Evolutionary conservation across 2,888 invertebrate species (phyloP).

Genomic region (Trilocha varians): DNA sequence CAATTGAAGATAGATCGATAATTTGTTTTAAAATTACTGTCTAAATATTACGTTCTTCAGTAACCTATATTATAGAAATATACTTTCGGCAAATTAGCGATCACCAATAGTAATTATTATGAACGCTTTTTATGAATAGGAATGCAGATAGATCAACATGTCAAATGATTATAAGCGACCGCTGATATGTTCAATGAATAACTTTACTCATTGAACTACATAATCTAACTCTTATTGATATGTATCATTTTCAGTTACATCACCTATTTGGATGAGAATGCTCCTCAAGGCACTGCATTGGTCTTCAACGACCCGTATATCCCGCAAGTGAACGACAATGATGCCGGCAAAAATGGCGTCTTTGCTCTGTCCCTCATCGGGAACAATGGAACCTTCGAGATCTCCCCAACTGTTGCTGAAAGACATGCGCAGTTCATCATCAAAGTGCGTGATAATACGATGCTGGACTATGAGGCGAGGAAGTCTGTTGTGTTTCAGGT

Average conservation of each 20-base stretch:
- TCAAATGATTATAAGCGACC: no score
- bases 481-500: constrained; percentile 84
- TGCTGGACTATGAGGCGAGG: constrained; percentile 89
- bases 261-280: constrained; percentile 85
- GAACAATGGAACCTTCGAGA: constrained; percentile 91
- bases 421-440: constrained; percentile 85
- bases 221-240: no score
- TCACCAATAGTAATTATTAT: no score
- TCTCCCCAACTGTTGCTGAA: constrained; percentile 87
- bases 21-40: not conserved
- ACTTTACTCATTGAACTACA: no score
- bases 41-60: no score
- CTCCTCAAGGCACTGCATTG: constrained; percentile 84
- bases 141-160: no score
- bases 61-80: no score
- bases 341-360: constrained; percentile 87
- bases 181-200: no score
- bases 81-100: no score
- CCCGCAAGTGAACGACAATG: constrained; percentile 82
- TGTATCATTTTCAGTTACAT: constrained; percentile 75
- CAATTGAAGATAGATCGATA: not conserved
- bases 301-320: constrained; percentile 81
- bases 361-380: constrained; percentile 84
- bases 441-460: constrained; percentile 84
- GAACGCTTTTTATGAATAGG: no score